Base-by-base conservation (phyloP, 2,888 invertebrate genomes). In the Nemotelus nigrinus region DNA sequence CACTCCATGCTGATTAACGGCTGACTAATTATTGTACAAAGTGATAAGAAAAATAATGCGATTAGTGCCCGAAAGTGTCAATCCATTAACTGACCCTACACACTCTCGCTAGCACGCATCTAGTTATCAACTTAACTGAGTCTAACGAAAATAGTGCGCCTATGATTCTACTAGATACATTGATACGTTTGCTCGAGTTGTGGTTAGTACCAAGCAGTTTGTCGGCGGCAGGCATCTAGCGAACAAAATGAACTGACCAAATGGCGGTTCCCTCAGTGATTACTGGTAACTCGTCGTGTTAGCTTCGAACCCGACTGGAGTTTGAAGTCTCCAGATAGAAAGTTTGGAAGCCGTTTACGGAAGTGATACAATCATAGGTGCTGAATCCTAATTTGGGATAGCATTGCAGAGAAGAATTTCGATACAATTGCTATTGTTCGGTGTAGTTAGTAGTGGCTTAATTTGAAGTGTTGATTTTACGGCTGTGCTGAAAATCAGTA, bases 191-290 rank as follows among this genome's bases (percentile, higher is more conserved):
- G 25, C 63, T 41, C 6, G 63, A 43, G 41, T 8, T 63, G 63
- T 63, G 43, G 25, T 63, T 63, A 43, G 41, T 63, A 43, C 63
- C 43, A 3, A 10, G n/a, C 25, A n/a, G 43, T 43, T 63, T 41
- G 63, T 39, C 25, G 63, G 63, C 7, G 25, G 25, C 25, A 25
- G 25, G 63, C 43, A 63, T 58, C 58, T 47, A 57, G 39, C 58
- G 74, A 74, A 74, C 74, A 74, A 74, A 74, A 74, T 53, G 44
- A n/a, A 60, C 63, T 50, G 74, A 74, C 74, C 74, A 43, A 60
- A 74, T 74, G 74, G 60, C 74, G 74, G 74, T 41, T 74, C 74
- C 74, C 74, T 60, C 74, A 74, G 74, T 74, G 60, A n/a, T 57
- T 60, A 74, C 48, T 50, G 25, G 74, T 48, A 44, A 63, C 48